Base-by-base conservation (phyloP, 2,113 vertebrate genomes). In the Phrynocephalus versicolor region DNA sequence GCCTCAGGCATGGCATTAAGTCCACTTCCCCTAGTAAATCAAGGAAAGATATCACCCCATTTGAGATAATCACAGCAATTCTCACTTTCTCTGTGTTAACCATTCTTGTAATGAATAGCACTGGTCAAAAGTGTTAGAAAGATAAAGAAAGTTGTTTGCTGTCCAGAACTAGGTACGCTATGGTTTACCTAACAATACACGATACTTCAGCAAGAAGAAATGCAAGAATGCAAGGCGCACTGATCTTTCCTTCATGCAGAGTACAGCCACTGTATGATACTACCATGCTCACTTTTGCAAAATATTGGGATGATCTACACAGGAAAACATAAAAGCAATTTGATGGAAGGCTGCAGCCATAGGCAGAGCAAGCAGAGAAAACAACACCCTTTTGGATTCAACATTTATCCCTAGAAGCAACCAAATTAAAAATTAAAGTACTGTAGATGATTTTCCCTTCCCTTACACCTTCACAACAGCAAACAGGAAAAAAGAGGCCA, bases 181-280 rank as follows among this genome's bases (percentile, higher is more conserved):
- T 5, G 18, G 64, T 69, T 25, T 67, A 57, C 45, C 83, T 57
- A 67, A 69, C 39, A 37, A 27, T 27, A 39, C 57, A 33, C 30
- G 64, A 78, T 85, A 58, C 35, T 69, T 57, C 37, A n/a, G 77
- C 74, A 85, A 58, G 74, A 85, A 78, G 74, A 70, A 69, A 78
- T 85, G 64, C 78, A 39, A 21, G 45, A 55, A 67, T 25, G 57
- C 51, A 77, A 69, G 13, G 35, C 55, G 1, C 39, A 69, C 51
- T 25, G 33, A 27, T 27, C 33, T 33, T 57, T 78, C 74, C 45
- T 69, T 69, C n/a, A 58, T 30, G 30, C 64, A 70, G 37, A 69
- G 30, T 78, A 25, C 64, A 69, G 64, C 25, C 33, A 58, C 57
- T n/a, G 45, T 51, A 51, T 10, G 5, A 51, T 6, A 51, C 45